phyloP scores from a whole-genome alignment of 1,140 invertebrate genomes.

The Trypoxylus dichotomus region DNA sequence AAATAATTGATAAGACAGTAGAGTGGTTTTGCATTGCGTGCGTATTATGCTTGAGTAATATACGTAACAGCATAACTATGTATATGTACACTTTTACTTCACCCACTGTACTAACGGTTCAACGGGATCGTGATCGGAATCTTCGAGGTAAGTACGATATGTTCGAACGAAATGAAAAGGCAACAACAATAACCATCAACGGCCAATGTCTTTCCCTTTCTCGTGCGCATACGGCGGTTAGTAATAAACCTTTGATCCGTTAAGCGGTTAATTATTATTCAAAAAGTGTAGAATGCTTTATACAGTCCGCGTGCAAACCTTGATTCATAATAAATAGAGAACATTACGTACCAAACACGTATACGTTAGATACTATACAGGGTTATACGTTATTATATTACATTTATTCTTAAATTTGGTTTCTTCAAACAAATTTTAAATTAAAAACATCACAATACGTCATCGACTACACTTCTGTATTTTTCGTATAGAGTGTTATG shows the following conservation, averaged over 20 bases:
- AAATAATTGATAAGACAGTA: conserved; percentile 1
- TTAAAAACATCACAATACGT: too few relatives aligned
- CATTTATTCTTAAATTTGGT: too few relatives aligned
- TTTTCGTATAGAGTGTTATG: too few relatives aligned
- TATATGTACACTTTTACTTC: conserved; percentile 16
- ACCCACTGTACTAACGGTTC: conserved; percentile 20
- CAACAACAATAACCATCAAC: conserved; percentile 7
- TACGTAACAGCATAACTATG: conserved; percentile 15
- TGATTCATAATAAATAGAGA: conserved; percentile 11
- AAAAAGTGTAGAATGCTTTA: conserved; percentile 17
- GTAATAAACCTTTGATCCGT: conserved; percentile 14
- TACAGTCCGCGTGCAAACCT: conserved; percentile 20
- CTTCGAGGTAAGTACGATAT: conserved; percentile 15
- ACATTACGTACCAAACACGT: background rate
- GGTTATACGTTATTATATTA: too few relatives aligned
- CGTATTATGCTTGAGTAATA: conserved; percentile 2
- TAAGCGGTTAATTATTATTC: conserved; percentile 19
- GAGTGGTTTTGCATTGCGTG: conserved; percentile 1
- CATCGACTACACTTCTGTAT: too few relatives aligned
- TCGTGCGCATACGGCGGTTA: background rate
- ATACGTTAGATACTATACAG: background rate
- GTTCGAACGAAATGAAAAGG: conserved; percentile 17
- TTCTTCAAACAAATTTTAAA: too few relatives aligned
- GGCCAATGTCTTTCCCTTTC: conserved; percentile 17
- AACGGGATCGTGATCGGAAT: background rate